These are phyloP conservation scores for Gastracanthus pulcherrimus DNA, from an alignment of 2,888 invertebrate genomes.

Conservation along the genomic window DNA sequence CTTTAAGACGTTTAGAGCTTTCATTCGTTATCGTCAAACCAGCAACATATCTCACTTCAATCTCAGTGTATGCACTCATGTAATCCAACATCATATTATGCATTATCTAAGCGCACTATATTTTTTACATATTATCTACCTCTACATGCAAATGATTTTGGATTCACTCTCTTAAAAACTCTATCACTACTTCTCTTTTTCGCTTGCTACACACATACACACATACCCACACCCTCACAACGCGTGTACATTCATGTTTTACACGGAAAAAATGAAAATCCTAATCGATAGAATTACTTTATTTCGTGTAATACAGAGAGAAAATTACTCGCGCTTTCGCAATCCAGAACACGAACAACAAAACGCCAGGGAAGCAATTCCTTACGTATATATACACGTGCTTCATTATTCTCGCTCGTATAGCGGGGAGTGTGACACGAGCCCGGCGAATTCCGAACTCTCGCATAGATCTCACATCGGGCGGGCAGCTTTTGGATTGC, in stretches of 20 bases:
- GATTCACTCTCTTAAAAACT: conserved; percentile 11
- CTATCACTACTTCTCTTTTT: conserved; percentile 9
- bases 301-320: background rate
- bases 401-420: background rate
- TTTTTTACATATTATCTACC: conserved; percentile 48
- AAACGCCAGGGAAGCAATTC: background rate
- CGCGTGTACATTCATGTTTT: too few species aligned
- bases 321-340: background rate
- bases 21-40: conserved; percentile 1
- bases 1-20: conserved; percentile 21
- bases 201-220: background rate
- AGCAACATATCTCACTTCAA: background rate
- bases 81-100: conserved; percentile 49
- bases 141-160: conserved; percentile 51
- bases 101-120: conserved; percentile 26
- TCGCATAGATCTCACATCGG: background rate
- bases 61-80: background rate
- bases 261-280: background rate
- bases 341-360: conserved; percentile 18
- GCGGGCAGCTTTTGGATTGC: conserved; percentile 4
- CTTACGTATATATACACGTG: too few species aligned
- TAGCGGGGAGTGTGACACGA: background rate
- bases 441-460: background rate
- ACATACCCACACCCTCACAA: background rate
- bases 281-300: background rate